Conservation (phyloP, 1,140 invertebrate species). For the Drosophila bifasciata region DNA sequence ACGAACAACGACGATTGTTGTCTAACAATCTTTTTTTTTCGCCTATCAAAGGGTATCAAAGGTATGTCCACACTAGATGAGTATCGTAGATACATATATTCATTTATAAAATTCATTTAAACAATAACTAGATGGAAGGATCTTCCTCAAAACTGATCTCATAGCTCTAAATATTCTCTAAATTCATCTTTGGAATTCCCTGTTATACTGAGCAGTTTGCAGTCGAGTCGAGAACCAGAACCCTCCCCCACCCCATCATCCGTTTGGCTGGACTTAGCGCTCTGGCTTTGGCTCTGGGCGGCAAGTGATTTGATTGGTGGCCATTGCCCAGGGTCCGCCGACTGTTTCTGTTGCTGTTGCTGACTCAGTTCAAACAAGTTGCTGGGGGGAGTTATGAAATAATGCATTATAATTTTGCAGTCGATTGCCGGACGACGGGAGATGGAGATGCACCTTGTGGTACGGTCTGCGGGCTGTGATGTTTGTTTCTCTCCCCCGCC, state of each 20-base stretch:
- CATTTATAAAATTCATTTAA: background rate
- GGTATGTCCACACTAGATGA: conserved; percentile 3
- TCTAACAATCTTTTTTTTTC: conserved; percentile 40
- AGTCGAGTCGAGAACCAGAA: conserved; percentile 10
- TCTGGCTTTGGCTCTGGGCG: conserved; percentile 60
- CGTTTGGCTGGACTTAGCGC: conserved; percentile 38
- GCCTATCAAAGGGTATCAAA: conserved; percentile 13
- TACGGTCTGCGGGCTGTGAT: conserved; percentile 51
- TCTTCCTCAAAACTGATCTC: too few species aligned
- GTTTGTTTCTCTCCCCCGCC: conserved; percentile 58
- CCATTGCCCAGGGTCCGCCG: conserved; percentile 42
- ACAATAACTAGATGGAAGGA: too few species aligned
- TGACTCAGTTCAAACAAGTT: conserved; percentile 81
- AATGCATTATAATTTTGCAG: conserved; percentile 80
- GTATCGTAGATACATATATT: background rate
- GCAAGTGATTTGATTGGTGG: conserved; percentile 77
- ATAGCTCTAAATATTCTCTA: too few species aligned
- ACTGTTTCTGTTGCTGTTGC: background rate
- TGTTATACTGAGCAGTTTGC: conserved; percentile 12
- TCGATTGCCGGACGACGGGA: conserved; percentile 68
- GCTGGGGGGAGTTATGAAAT: conserved; percentile 80
- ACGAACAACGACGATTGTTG: conserved; percentile 45
- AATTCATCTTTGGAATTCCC: too few species aligned
- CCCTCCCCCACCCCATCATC: too few species aligned
- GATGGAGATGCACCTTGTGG: conserved; percentile 78